Evolutionary conservation across 2,797 vertebrate species (phyloP).

Genomic region (Salarias fasciatus): DNA sequence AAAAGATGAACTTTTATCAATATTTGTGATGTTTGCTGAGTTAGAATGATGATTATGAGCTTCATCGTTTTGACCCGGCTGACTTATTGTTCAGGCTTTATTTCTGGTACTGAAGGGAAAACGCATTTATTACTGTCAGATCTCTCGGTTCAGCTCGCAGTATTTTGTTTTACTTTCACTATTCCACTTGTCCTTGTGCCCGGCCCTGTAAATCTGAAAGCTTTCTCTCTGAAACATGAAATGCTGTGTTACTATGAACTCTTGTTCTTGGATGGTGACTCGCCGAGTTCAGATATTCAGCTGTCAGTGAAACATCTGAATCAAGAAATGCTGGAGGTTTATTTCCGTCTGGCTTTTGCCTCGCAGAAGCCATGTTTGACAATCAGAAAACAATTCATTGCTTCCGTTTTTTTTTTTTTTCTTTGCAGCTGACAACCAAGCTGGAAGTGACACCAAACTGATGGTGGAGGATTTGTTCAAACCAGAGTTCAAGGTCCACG

Average conservation of each 20-base stretch:
- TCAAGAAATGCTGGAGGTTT: not conserved
- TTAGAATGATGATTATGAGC: no score
- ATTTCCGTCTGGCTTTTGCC: not conserved
- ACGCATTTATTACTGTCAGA: not conserved
- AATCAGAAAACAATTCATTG: no score
- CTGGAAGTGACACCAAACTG: conserved; percentile 91
- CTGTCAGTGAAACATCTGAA: not conserved
- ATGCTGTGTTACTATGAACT: not conserved
- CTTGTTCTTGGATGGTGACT: not conserved
- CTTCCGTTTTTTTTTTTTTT: no score
- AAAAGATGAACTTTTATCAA: no score
- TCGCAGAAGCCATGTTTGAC: no score
- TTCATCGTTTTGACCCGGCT: no score
- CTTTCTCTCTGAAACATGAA: not conserved
- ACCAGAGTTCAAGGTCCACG: conserved; percentile 87
- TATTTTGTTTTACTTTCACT: not conserved
- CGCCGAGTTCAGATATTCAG: not conserved
- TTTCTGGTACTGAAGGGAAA: not conserved
- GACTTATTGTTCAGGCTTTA: no score
- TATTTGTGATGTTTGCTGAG: no score
- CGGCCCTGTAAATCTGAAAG: not conserved
- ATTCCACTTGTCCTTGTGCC: not conserved
- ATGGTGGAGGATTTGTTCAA: conserved; percentile 94
- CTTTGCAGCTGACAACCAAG: conserved; percentile 88
- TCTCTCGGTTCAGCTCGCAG: not conserved